phyloP scores from a whole-genome alignment of 2,113 vertebrate species.

The Aptenodytes forsteri region DNA sequence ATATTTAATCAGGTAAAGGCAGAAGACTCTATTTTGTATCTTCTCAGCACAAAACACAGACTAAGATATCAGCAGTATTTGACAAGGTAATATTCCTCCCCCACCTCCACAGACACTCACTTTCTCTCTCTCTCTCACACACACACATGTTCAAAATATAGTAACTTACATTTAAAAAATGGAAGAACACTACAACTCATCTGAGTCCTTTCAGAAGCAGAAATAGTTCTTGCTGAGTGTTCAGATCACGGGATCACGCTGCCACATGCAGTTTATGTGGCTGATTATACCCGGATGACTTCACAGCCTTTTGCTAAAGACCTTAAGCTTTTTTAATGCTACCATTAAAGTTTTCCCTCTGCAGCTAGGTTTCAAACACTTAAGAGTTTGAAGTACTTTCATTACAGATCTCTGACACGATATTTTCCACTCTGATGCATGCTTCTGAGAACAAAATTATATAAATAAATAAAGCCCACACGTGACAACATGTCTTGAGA shows the following conservation, averaged over 20 bases:
- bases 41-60: not conserved
- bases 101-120: not conserved
- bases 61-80: not conserved
- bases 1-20: not conserved
- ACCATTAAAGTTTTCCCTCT: not conserved
- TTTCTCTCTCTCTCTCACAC: not conserved
- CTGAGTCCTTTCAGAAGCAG: not conserved
- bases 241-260: not conserved
- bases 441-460: not conserved
- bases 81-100: not conserved
- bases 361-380: not conserved
- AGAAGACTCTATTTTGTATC: not conserved
- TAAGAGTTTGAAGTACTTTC: not conserved
- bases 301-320: constrained; percentile 1
- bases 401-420: not conserved
- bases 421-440: not conserved
- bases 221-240: not conserved
- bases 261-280: not conserved
- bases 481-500: not conserved
- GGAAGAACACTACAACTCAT: not conserved
- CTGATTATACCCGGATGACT: not conserved
- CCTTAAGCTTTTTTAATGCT: not conserved
- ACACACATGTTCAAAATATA: not conserved
- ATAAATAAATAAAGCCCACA: not conserved
- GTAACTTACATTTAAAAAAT: not conserved